A percentile compares a stretch with the other conserved stretches of the same genome.
These are phyloP conservation scores for Sebastes kiyomatsui DNA, from an alignment of 2,797 vertebrate species.

Conservation along the genomic window DNA sequence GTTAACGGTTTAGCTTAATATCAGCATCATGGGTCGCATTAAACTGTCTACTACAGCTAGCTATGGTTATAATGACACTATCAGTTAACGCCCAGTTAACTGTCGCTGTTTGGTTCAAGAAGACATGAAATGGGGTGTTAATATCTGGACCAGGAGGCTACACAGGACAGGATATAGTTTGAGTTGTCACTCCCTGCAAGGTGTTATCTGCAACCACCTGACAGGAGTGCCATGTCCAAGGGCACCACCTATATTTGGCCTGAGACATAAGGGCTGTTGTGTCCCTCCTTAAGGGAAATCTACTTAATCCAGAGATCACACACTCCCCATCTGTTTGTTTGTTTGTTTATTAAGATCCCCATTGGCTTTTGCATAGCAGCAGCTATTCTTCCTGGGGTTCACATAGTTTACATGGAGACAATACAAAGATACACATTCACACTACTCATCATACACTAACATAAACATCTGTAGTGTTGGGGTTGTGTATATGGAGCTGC, in stretches of 20 bases:
- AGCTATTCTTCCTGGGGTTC: no score
- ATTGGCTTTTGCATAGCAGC: no score
- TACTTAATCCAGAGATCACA: conserved; percentile 13
- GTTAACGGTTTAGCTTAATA: background rate
- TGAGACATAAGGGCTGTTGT: background rate
- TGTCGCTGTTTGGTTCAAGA: background rate
- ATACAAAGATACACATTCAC: no score
- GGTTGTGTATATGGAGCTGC: background rate
- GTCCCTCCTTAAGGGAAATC: conserved; percentile 19
- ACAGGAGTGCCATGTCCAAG: background rate
- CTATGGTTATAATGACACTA: no score
- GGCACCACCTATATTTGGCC: conserved; percentile 34
- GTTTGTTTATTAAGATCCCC: no score
- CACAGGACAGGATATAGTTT: background rate
- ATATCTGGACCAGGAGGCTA: background rate
- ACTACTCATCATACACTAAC: no score
- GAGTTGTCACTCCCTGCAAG: conserved; percentile 13
- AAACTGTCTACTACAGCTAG: background rate
- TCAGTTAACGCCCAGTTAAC: background rate
- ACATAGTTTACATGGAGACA: no score
- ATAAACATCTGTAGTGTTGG: background rate
- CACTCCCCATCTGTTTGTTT: background rate
- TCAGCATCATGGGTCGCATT: background rate
- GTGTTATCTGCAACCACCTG: conserved; percentile 20
- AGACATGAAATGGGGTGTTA: background rate